Conservation (phyloP, 2,888 invertebrate species). For the Drosophila hamatofila region DNA sequence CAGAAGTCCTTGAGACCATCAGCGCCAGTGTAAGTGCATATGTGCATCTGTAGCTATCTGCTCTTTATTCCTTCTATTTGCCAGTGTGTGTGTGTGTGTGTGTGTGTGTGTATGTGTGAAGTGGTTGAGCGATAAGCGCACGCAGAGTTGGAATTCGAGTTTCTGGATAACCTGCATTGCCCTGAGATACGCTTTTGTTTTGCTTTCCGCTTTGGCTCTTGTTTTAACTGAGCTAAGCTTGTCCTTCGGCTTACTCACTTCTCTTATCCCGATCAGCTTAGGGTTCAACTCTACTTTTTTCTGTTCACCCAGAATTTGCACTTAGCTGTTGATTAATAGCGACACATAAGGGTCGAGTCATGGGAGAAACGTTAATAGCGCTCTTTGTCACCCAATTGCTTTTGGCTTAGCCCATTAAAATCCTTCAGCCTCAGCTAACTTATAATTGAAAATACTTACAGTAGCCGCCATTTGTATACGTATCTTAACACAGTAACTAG, state of each 20-base stretch:
- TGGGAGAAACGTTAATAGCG: neutral
- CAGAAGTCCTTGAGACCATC: conserved; percentile 44
- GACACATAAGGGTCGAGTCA: neutral
- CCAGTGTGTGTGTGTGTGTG: neutral
- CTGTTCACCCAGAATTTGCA: conserved; percentile 1
- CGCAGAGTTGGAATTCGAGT: conserved; percentile 13
- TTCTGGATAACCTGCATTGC: conserved; percentile 30
- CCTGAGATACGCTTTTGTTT: conserved; percentile 27
- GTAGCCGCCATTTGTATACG: conserved; percentile 44
- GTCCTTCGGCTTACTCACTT: conserved; percentile 16
- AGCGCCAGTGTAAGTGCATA: conserved; percentile 7
- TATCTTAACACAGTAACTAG: conserved; percentile 24
- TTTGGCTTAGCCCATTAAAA: conserved; percentile 11
- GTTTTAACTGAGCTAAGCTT: conserved; percentile 5
- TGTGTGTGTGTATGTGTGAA: conserved; percentile 2
- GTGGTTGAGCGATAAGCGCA: conserved; percentile 25
- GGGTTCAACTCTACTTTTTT: conserved; percentile 4
- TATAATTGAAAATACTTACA: conserved; percentile 65
- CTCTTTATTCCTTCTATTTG: conserved; percentile 1
- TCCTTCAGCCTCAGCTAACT: conserved; percentile 21
- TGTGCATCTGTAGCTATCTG: conserved; percentile 13
- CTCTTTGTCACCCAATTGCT: conserved; percentile 14
- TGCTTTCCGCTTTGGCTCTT: conserved; percentile 10
- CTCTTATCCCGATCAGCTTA: conserved; percentile 35
- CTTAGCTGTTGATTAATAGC: conserved; percentile 12